Evolutionary conservation across 2,113 vertebrate genomes (phyloP).

Genomic region (Bombycilla garrulus): DNA sequence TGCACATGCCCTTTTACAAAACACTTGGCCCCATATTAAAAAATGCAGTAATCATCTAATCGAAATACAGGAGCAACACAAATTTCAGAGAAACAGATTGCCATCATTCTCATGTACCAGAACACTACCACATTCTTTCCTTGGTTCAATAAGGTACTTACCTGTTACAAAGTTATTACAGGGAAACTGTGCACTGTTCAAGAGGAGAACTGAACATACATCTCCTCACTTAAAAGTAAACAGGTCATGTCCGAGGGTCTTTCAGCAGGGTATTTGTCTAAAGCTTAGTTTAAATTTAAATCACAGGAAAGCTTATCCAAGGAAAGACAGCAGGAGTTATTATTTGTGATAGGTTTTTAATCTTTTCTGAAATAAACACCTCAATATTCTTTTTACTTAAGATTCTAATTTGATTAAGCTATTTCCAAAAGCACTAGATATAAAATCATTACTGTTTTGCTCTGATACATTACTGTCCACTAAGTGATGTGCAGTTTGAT

Average conservation of each 20-base stretch:
- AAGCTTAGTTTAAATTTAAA: not conserved
- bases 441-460: not conserved
- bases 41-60: not conserved
- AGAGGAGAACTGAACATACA: not conserved
- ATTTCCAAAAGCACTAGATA: not conserved
- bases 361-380: not conserved
- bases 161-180: not conserved
- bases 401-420: not conserved
- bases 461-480: not conserved
- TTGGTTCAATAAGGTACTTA: not conserved
- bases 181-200: not conserved
- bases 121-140: not conserved
- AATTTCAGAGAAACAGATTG: not conserved
- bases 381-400: not conserved
- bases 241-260: not conserved
- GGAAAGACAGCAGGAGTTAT: not conserved
- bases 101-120: not conserved
- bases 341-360: not conserved
- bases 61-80: not conserved
- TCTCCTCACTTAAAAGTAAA: not conserved
- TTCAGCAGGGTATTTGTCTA: not conserved
- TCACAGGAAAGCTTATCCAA: not conserved
- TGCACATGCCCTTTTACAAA: not conserved
- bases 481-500: not conserved
- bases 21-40: not conserved